Conservation (phyloP, 2,797 vertebrate species). For the Cynopterus sphinx region DNA sequence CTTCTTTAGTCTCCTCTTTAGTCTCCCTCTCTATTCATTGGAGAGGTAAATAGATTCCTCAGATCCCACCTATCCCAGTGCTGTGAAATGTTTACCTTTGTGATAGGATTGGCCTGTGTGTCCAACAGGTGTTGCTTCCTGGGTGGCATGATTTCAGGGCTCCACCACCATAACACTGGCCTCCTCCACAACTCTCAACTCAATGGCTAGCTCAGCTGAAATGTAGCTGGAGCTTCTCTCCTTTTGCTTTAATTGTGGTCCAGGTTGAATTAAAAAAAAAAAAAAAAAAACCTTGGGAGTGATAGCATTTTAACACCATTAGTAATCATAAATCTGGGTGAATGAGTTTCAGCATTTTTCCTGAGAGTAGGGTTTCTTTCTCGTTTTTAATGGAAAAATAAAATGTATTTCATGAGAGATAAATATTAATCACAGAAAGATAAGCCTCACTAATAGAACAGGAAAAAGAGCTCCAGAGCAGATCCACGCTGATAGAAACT, state of each 20-base stretch:
- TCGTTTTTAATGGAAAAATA: background rate
- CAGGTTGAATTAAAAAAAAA: background rate
- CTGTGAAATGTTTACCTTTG: background rate
- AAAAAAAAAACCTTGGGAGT: background rate
- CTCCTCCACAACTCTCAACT: background rate
- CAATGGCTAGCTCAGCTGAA: background rate
- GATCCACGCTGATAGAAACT: background rate
- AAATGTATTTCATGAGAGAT: background rate
- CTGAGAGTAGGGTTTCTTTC: background rate
- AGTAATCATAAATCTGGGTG: background rate
- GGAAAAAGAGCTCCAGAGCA: background rate
- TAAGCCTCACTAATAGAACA: background rate
- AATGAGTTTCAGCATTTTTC: conserved; percentile 3
- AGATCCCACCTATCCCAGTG: background rate
- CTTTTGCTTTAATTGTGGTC: background rate
- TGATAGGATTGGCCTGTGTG: background rate
- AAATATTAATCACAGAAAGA: background rate
- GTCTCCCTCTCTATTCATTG: background rate
- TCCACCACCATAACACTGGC: background rate
- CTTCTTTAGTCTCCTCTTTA: background rate
- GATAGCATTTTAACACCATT: background rate
- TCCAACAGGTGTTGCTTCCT: background rate
- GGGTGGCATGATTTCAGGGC: background rate
- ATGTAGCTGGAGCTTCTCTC: background rate
- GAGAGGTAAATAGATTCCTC: background rate